These are phyloP conservation scores for Drosophila recens DNA, from an alignment of 2,888 invertebrate species.

Conservation along the genomic window DNA sequence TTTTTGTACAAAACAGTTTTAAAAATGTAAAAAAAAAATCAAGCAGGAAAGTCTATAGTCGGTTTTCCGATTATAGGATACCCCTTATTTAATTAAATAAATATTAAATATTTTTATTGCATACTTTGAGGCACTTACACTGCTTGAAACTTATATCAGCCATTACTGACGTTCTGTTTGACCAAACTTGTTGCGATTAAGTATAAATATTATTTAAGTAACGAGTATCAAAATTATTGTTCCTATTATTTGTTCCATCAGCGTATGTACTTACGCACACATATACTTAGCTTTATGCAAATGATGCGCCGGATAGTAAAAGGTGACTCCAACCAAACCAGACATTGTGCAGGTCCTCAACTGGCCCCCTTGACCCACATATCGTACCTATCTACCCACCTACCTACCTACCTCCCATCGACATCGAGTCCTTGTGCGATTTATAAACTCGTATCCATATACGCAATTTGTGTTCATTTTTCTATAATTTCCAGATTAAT, in stretches of 20 bases:
- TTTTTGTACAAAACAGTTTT: too few species aligned
- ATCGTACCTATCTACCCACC: too few species aligned
- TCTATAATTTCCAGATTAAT: slow-evolving; percentile 10
- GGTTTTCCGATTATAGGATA: too few species aligned
- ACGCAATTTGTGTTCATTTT: slow-evolving; percentile 13
- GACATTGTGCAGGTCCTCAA: background rate
- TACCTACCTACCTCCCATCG: background rate
- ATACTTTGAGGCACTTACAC: background rate
- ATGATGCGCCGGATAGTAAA: slow-evolving; percentile 35
- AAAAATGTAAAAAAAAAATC: too few species aligned
- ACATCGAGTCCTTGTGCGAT: slow-evolving; percentile 1
- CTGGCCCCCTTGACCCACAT: slow-evolving; percentile 52
- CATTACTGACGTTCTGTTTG: too few species aligned
- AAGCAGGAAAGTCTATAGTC: too few species aligned
- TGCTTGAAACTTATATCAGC: background rate
- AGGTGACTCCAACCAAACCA: slow-evolving; percentile 26
- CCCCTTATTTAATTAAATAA: too few species aligned
- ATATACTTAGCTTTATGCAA: slow-evolving; percentile 32
- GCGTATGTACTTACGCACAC: background rate
- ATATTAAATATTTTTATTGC: background rate
- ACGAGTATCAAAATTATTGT: too few species aligned
- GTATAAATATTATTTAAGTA: too few species aligned
- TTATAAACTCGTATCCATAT: background rate
- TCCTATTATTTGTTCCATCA: too few species aligned
- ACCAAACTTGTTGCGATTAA: slow-evolving; percentile 16